Evolutionary conservation across 2,888 invertebrate genomes (phyloP).

Genomic region (Iphiclides podalirius): DNA sequence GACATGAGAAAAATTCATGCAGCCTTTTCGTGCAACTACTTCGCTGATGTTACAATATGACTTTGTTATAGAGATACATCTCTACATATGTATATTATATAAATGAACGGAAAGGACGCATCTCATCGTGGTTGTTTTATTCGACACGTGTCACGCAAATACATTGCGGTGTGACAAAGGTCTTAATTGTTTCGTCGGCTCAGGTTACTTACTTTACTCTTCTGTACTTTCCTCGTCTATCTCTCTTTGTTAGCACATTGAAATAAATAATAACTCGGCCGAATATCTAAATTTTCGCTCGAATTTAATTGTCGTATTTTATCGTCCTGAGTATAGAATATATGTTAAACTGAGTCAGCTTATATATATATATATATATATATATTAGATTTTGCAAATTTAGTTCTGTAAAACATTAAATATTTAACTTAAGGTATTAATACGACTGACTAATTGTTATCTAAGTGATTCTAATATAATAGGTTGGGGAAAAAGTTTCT

Average conservation of each 20-base stretch:
- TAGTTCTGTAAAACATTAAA: too few relatives aligned
- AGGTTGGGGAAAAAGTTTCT: too few relatives aligned
- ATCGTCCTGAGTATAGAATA: too few relatives aligned
- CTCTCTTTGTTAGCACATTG: neutral
- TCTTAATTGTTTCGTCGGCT: conserved; percentile 11
- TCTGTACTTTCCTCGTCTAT: neutral
- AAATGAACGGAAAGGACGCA: neutral
- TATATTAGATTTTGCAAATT: too few relatives aligned
- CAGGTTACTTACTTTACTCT: neutral
- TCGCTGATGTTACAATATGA: neutral
- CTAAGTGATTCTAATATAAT: too few relatives aligned
- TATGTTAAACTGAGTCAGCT: too few relatives aligned
- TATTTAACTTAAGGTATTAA: too few relatives aligned
- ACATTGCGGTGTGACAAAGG: conserved; percentile 8
- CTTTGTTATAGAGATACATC: neutral
- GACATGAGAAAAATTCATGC: conserved; percentile 2
- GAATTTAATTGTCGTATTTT: too few relatives aligned
- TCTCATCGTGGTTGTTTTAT: conserved; percentile 2
- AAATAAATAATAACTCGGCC: too few relatives aligned
- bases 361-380: too few relatives aligned
- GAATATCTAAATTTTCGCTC: too few relatives aligned
- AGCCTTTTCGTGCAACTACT: conserved; percentile 1
- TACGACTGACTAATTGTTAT: too few relatives aligned
- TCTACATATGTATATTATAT: conserved; percentile 1
- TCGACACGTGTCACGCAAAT: conserved; percentile 10